Evolutionary conservation across 92 coral and sea anemone genomes (phyloP).

Genomic region (Siderastrea radians): DNA sequence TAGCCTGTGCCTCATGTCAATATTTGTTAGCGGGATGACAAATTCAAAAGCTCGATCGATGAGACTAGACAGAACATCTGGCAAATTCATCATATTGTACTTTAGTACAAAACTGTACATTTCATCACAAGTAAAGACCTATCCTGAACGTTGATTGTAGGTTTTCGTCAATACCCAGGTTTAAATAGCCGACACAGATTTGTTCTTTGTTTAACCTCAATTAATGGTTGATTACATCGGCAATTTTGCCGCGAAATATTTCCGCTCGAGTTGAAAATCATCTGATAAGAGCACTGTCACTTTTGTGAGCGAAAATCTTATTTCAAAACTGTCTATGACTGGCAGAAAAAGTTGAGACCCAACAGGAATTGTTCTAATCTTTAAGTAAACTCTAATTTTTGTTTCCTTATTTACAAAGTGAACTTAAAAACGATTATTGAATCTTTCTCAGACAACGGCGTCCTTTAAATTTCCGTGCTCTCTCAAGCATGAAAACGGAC

Average conservation of each 20-base stretch:
- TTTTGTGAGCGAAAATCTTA: not conserved
- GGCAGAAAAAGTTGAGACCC: not conserved
- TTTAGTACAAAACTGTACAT: not conserved
- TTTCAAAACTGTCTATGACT: not conserved
- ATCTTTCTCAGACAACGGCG: conserved; percentile 2
- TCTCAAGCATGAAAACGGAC: conserved; percentile 83
- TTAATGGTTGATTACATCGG: not conserved
- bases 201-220: not conserved
- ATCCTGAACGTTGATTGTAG: not conserved
- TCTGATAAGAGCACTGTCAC: conserved; percentile 9
- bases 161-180: not conserved
- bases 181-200: not conserved
- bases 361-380: not conserved
- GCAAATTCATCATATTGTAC: not conserved
- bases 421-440: conserved; percentile 16
- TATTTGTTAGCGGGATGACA: not conserved
- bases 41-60: not conserved
- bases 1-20: conserved; percentile 1
- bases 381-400: conserved; percentile 25
- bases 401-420: conserved; percentile 22
- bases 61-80: not conserved
- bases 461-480: conserved; percentile 49
- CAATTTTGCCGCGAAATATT: conserved; percentile 43
- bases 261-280: conserved; percentile 7
- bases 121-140: not conserved